These are phyloP conservation scores for Brachionus sp. DNA, from an alignment of 1,140 invertebrate species.

Conservation along the genomic window DNA sequence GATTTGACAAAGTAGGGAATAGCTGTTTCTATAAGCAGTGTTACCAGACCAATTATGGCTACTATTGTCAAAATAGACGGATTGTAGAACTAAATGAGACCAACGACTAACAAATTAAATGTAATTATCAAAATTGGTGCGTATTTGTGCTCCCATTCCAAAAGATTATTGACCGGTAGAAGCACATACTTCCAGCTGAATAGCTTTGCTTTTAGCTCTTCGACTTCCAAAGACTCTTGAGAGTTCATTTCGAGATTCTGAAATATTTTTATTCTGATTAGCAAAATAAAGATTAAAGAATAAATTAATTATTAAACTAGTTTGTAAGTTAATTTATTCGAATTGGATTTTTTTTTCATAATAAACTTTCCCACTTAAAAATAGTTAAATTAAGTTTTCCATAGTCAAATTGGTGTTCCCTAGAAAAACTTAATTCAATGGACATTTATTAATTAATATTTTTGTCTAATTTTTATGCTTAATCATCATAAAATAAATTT, in stretches of 20 bases:
- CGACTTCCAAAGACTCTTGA: neutral
- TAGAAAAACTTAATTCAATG: neutral
- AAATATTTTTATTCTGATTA: neutral
- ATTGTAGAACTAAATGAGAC: conserved; percentile 32
- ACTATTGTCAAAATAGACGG: conserved; percentile 24
- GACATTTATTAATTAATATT: neutral
- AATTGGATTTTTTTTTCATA: neutral
- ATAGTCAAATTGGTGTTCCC: too few species aligned
- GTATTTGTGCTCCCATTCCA: conserved; percentile 44
- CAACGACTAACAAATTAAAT: neutral
- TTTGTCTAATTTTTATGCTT: neutral
- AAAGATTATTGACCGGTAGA: conserved; percentile 22
- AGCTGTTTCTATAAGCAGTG: too few species aligned
- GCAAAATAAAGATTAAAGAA: neutral
- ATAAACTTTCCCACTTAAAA: conserved; percentile 8
- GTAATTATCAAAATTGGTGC: conserved; percentile 1
- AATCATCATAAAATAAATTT: neutral
- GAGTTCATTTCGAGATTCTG: neutral
- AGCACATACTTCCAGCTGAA: neutral
- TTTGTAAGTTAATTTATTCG: neutral
- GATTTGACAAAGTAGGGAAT: too few species aligned
- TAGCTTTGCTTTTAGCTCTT: neutral
- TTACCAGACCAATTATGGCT: too few species aligned
- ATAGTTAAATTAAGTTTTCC: too few species aligned
- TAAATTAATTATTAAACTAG: neutral